Percentiles rank a stretch among this genome's conserved stretches.
phyloP scores from a whole-genome alignment of 1,140 invertebrate genomes.

The Drosophila auraria region DNA sequence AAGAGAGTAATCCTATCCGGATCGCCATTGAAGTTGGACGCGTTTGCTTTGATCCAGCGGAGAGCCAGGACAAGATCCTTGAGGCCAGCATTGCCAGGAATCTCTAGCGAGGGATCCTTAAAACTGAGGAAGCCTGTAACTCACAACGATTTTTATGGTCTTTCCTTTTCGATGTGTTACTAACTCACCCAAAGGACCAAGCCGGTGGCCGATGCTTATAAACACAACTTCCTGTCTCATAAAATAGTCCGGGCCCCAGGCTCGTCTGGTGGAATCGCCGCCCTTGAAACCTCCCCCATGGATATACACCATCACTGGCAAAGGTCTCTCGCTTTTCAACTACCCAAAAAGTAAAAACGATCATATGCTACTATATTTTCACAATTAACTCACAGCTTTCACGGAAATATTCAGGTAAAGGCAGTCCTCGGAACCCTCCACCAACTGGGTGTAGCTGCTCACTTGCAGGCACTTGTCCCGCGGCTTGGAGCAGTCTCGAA shows the following conservation, averaged over 20 bases:
- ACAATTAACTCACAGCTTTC: slow-evolving; percentile 63
- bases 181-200: slow-evolving; percentile 83
- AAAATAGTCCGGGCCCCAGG: slow-evolving; percentile 86
- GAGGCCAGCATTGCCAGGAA: slow-evolving; percentile 87
- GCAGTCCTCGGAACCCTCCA: slow-evolving; percentile 85
- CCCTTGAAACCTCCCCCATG: slow-evolving; percentile 89
- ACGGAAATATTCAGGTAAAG: slow-evolving; percentile 85
- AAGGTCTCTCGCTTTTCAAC: slow-evolving; percentile 53
- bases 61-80: slow-evolving; percentile 86
- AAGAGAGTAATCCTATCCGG: slow-evolving; percentile 86
- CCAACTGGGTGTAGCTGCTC: slow-evolving; percentile 26
- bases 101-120: slow-evolving; percentile 87
- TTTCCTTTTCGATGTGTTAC: background rate
- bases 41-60: slow-evolving; percentile 88
- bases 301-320: slow-evolving; percentile 89
- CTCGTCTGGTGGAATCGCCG: slow-evolving; percentile 84
- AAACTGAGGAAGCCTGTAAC: slow-evolving; percentile 86
- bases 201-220: slow-evolving; percentile 85
- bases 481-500: slow-evolving; percentile 58
- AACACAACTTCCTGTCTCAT: slow-evolving; percentile 86
- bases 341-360: background rate
- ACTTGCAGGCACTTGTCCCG: slow-evolving; percentile 63
- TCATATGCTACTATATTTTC: background rate
- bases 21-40: slow-evolving; percentile 87
- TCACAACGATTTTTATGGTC: background rate